Base-by-base conservation (phyloP, 1,140 invertebrate genomes). In the Drosophila pachea region DNA sequence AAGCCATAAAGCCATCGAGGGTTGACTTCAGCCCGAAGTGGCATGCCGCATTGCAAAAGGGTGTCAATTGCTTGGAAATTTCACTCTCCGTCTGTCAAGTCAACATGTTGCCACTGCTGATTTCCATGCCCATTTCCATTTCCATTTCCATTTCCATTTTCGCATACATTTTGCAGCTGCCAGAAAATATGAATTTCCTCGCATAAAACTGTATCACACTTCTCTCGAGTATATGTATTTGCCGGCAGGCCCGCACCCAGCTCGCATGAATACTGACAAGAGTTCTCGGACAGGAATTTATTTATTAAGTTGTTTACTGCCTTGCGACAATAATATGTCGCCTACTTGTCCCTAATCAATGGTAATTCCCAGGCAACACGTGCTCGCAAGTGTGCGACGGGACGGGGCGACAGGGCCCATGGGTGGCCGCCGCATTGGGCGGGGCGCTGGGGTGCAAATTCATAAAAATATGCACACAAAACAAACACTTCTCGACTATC, bases 1-100 rank as follows among this genome's bases (percentile, higher is more conserved):
- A 58, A 68, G 54, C 58, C 59, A 42, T 48, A 62, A 36, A 8
- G 16, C 50, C 38, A 16, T 31, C 42, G 74, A 76, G 70, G 78
- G 66, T 72, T 68, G 72, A 60, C 56, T 58, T 42, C 55, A 52
- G 36, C 58, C 68, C 58, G 14, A 49, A 59, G 48, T 69, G 73
- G 48, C 64, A 7, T 14, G 40, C 40, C 40, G 68, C 49, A 53
- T 62, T 74, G 78, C 22, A 71, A 87, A 87, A 87, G 84, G 83
- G 84, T 87, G 84, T 87, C 84, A 87, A 87, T 87, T 79, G 83
- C 74, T 71, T 70, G 68, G 54, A 81, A 86, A 76, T 67, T 40
- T 69, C 58, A 31, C 61, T 40, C 48, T 47, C 7, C 55, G 72
- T 61, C 58, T 87, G 84, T 87, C 84, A 87, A 75, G 68, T 73